Conservation (phyloP, 2,113 vertebrate species). For the Neomonachus schauinslandi region DNA sequence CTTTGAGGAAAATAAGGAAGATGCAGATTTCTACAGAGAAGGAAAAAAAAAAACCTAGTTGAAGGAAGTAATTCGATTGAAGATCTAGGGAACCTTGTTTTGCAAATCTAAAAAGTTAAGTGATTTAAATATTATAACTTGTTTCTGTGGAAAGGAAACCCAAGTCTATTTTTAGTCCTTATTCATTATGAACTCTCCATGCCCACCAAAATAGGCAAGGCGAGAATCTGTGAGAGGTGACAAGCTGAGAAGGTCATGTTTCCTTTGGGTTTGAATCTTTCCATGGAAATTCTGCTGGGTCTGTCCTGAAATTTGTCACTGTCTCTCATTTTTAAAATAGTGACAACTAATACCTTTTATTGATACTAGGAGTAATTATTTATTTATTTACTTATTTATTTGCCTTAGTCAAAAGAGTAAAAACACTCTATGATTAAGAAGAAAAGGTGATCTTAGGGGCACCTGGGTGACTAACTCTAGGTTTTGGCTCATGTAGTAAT, state of each 20-base stretch:
- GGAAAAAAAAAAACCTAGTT: neutral
- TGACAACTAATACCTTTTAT: neutral
- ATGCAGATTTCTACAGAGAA: neutral
- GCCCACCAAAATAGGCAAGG: neutral
- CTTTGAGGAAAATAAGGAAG: neutral
- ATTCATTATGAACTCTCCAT: neutral
- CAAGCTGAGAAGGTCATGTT: neutral
- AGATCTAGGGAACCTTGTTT: neutral
- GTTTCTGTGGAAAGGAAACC: neutral
- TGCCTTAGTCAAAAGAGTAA: neutral
- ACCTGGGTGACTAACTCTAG: neutral
- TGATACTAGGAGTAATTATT: neutral
- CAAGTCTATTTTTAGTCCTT: neutral
- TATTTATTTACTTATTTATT: neutral
- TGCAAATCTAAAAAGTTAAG: conserved; percentile 19
- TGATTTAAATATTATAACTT: neutral
- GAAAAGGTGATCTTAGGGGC: neutral
- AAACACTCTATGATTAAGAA: neutral
- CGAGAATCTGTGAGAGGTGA: neutral
- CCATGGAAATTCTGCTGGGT: neutral
- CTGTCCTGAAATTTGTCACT: neutral
- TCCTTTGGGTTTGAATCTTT: neutral
- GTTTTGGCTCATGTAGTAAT: neutral
- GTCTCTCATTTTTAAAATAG: conserved; percentile 13
- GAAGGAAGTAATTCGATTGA: neutral